Evolutionary conservation across 2,113 vertebrate species (phyloP).

Genomic region (Otus sunia): DNA sequence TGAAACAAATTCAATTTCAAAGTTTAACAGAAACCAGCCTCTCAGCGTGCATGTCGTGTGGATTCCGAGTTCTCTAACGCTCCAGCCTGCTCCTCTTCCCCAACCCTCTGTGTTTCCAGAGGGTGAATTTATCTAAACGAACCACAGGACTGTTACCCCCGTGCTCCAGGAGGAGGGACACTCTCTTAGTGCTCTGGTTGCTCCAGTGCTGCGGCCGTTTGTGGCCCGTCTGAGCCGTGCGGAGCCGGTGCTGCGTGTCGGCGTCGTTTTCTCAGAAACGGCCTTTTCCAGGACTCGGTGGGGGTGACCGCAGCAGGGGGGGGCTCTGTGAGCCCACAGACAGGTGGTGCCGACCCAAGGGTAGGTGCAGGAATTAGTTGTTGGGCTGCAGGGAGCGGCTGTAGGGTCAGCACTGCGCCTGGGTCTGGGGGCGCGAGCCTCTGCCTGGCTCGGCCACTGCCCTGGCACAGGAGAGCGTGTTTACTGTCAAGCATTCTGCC

Average conservation of each 20-base stretch:
- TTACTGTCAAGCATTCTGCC: background rate
- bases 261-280: background rate
- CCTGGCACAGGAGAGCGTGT: background rate
- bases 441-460: background rate
- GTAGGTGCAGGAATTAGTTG: background rate
- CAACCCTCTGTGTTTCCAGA: background rate
- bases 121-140: background rate
- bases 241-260: background rate
- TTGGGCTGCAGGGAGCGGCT: background rate
- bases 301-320: too few relatives aligned
- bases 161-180: background rate
- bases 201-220: background rate
- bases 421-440: background rate
- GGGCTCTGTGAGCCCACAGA: background rate
- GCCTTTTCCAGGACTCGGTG: too few relatives aligned
- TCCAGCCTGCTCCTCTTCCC: background rate
- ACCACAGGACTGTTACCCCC: background rate
- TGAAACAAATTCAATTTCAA: background rate
- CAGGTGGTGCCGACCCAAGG: background rate
- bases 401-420: background rate
- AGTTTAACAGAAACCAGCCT: too few relatives aligned
- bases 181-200: too few relatives aligned
- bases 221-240: too few relatives aligned
- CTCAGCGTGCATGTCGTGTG: accelerated
- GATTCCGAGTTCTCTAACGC: background rate